Percentiles rank a stretch among this genome's conserved stretches.
phyloP scores from a whole-genome alignment of 2,888 invertebrate genomes.

The Gordius sp. region DNA sequence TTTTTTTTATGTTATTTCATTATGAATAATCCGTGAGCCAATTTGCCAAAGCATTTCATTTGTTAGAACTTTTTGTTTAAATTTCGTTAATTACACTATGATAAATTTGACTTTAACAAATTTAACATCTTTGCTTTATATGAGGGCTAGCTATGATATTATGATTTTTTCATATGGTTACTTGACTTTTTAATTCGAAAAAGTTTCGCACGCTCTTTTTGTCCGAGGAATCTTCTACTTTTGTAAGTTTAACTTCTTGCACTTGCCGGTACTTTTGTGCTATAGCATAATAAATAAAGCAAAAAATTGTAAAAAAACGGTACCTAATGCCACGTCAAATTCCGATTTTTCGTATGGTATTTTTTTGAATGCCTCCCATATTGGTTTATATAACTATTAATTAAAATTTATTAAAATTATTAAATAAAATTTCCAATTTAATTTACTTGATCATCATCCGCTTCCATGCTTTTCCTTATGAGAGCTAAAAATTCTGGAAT shows the following conservation, averaged over 20 bases:
- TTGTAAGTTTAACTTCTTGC: neutral
- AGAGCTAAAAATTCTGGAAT: conserved; percentile 6
- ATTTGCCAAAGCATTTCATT: no score
- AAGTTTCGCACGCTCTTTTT: neutral
- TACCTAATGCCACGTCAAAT: neutral
- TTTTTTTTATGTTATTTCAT: no score
- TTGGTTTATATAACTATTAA: neutral
- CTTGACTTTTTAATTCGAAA: conserved; percentile 7
- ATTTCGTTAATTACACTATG: no score
- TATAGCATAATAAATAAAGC: no score
- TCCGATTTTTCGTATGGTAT: conserved; percentile 14
- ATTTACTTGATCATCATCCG: neutral
- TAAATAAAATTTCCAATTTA: neutral
- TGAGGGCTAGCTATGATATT: no score
- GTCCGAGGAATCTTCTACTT: neutral
- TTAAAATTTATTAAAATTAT: neutral
- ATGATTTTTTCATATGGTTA: no score
- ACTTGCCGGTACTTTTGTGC: conserved; percentile 12
- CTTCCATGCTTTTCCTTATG: neutral
- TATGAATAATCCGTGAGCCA: no score
- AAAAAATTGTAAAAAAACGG: no score
- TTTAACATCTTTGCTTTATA: no score
- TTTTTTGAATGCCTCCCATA: neutral
- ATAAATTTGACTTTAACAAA: no score
- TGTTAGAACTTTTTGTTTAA: no score